Percentiles rank a stretch among this genome's conserved stretches.
Conservation (phyloP, 1,140 invertebrate species). For the Ostrea edulis region DNA sequence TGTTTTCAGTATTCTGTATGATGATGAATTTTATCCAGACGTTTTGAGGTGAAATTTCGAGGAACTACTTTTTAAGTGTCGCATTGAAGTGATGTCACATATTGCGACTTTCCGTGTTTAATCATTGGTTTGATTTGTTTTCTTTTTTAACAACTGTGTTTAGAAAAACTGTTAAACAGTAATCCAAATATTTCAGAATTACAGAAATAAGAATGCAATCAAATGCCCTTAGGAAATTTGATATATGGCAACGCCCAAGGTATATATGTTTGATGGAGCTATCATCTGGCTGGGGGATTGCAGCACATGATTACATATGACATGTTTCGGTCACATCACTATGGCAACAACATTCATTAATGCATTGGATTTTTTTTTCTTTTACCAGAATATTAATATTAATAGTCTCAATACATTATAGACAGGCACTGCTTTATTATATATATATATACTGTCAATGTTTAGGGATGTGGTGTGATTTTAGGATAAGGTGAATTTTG, state of each 20-base stretch:
- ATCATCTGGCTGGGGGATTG: neutral
- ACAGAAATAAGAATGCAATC: conserved; percentile 20
- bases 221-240: neutral
- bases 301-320: neutral
- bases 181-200: neutral
- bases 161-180: neutral
- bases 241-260: neutral
- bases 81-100: neutral
- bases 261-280: neutral
- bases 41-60: neutral
- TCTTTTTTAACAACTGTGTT: neutral
- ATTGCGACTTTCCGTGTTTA: neutral
- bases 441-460: neutral
- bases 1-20: neutral
- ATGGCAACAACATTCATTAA: neutral
- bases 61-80: neutral
- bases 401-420: neutral
- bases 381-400: neutral
- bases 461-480: conserved; percentile 14
- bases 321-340: neutral
- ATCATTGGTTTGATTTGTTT: neutral
- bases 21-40: neutral
- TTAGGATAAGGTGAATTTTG: conserved; percentile 24
- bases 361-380: too few species aligned
- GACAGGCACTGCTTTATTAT: neutral